Conservation (phyloP, 2,797 vertebrate genomes). For the Amphiprion clarkii region DNA sequence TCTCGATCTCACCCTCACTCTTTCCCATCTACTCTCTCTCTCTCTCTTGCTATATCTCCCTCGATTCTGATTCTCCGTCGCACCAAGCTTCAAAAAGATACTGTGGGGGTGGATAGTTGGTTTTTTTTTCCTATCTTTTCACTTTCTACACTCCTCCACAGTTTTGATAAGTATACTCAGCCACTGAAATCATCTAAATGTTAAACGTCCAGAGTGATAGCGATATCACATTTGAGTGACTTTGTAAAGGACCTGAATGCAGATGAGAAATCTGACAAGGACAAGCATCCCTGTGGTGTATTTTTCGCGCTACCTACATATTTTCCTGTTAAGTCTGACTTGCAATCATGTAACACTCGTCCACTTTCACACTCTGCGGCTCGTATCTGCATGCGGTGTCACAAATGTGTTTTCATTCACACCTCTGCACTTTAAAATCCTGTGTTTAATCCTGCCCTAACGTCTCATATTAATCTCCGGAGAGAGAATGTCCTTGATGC, state of each 20-base stretch:
- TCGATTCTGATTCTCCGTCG: conserved; percentile 44
- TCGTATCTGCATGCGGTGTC: conserved; percentile 17
- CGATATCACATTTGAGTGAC: conserved; percentile 51
- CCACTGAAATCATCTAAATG: conserved; percentile 64
- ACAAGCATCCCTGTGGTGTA: conserved; percentile 6
- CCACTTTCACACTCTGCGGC: conserved; percentile 10
- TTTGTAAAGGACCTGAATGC: conserved; percentile 43
- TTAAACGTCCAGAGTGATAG: conserved; percentile 60
- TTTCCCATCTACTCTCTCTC: background rate
- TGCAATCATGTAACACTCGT: background rate
- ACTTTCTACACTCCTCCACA: conserved; percentile 73
- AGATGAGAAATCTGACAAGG: conserved; percentile 23
- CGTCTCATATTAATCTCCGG: conserved; percentile 52
- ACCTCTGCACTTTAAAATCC: conserved; percentile 36
- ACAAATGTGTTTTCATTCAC: conserved; percentile 33
- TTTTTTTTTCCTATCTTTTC: conserved; percentile 57
- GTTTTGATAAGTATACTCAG: conserved; percentile 69
- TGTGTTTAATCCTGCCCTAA: conserved; percentile 28
- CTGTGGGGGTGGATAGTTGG: conserved; percentile 67
- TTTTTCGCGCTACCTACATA: background rate
- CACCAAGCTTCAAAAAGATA: conserved; percentile 64
- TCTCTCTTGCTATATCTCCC: conserved; percentile 5
- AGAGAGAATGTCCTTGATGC: conserved; percentile 57
- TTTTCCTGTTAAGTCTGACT: background rate
- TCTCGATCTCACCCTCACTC: background rate